Evolutionary conservation across 1,140 invertebrate genomes (phyloP), one percentile per base, ranked within the genome.

Genomic region (Trichomalopsis sarcophagae): DNA sequence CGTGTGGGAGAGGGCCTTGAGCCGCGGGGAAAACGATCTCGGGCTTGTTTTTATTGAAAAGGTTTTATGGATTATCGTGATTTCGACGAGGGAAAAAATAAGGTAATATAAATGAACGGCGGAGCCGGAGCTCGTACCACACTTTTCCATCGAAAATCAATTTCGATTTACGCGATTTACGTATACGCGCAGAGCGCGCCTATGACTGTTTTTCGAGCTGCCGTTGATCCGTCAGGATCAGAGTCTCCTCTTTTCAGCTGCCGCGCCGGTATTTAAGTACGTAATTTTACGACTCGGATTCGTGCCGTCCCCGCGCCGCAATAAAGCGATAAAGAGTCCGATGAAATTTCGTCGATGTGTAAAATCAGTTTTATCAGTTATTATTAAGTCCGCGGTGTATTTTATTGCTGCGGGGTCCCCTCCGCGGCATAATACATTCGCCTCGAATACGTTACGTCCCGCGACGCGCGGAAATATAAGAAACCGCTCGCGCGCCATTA

Each of bases 301-400:
- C 17, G 17, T n/a, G 5, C 11, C 10, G 7, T 71, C 69, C 69
- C 69, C 23, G 27, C 23, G 27, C 69, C 33, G 33, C 69, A 71
- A 71, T 71, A 71, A 71, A 71, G 69, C 36, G 73, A 44, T 40
- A 36, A 44, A 36, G 6, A 21, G 73, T 0, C 27, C 71, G 33
- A 13, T 30, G 36, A 62, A 21, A 62, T 75, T 50, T 23, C 55
- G 21, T 62, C 55, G 13, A 17, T 62, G 55, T 62, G 55, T n/a
- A 50, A 44, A 44, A 36, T 55, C 50, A 55, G 4, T 77, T 73
- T 82, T 82, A 82, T 85, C 80, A 82, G 80, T 76, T 11, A n/a
- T 71, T 81, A 78, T 77, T 78, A 77, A 82, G 62, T 85, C 80
- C 21, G 79, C 74, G 36, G 5, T 40, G 62, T 10, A 78, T 30